Percentiles rank a stretch among this genome's conserved stretches.
Conservation (phyloP, 1,140 invertebrate genomes). For the Idris sp. region DNA sequence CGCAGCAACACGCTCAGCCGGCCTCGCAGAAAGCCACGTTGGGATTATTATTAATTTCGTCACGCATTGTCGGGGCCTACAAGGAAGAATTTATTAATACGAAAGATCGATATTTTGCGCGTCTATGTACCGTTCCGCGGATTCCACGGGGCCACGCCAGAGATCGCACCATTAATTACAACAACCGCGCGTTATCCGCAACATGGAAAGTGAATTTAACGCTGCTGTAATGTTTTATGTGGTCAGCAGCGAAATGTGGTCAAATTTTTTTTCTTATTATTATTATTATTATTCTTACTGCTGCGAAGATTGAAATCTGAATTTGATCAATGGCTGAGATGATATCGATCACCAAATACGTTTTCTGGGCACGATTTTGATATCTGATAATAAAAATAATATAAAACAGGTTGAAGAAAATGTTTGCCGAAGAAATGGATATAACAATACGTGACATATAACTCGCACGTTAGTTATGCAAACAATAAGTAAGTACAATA, state of each 20-base stretch:
- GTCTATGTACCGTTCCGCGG: conserved; percentile 22
- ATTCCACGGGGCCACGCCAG: conserved; percentile 20
- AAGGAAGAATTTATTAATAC: conserved; percentile 64
- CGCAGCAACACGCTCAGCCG: conserved; percentile 36
- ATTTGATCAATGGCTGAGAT: conserved; percentile 14
- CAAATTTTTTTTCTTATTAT: no score
- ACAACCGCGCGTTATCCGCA: conserved; percentile 2
- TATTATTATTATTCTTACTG: no score
- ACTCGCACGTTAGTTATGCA: conserved; percentile 44
- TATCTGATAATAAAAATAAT: no score
- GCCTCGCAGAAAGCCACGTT: conserved; percentile 26
- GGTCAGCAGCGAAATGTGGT: no score
- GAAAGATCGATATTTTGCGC: conserved; percentile 48
- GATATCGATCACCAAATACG: no score
- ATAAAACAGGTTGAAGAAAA: no score
- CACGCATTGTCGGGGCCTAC: conserved; percentile 64
- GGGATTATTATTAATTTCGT: conserved; percentile 66
- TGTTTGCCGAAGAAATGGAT: conserved; percentile 19
- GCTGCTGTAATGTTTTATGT: conserved; percentile 10
- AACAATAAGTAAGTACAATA: conserved; percentile 58
- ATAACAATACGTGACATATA: conserved; percentile 37
- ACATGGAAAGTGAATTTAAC: conserved; percentile 43
- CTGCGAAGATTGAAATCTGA: conserved; percentile 14
- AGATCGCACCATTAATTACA: conserved; percentile 28
- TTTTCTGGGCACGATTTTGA: no score